Evolutionary conservation across 2,797 vertebrate species (phyloP).

Genomic region (Coilia nasus): DNA sequence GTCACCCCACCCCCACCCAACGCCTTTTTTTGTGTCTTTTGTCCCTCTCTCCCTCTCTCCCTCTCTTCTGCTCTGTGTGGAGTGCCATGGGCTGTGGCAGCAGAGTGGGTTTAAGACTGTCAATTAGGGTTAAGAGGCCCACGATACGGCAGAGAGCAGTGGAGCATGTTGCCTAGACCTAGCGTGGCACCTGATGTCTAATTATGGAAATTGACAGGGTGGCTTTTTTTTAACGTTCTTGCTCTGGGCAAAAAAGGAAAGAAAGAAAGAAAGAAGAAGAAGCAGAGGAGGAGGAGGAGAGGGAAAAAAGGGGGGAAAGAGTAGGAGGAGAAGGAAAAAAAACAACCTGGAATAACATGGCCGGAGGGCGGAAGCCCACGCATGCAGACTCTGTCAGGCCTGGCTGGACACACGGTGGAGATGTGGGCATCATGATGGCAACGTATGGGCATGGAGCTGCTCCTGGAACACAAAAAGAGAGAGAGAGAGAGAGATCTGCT

Average conservation of each 20-base stretch:
- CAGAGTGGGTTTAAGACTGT: constrained; percentile 65
- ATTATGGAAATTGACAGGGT: constrained; percentile 71
- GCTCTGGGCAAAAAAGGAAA: constrained; percentile 48
- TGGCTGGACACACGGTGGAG: constrained; percentile 29
- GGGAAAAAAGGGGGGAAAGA: constrained; percentile 53
- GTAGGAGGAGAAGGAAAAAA: constrained; percentile 44
- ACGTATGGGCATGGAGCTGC: not conserved
- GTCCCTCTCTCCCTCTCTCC: constrained; percentile 19
- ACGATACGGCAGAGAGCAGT: constrained; percentile 60
- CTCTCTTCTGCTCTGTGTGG: not conserved
- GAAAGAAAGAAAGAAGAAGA: constrained; percentile 50
- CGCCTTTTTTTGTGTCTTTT: too few relatives aligned
- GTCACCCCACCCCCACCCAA: too few relatives aligned
- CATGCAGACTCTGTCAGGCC: constrained; percentile 60
- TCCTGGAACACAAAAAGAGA: not conserved
- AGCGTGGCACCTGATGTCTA: constrained; percentile 65
- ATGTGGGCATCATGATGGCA: not conserved
- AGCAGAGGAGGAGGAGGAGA: not conserved
- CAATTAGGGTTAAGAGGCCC: constrained; percentile 74
- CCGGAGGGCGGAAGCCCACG: constrained; percentile 38
- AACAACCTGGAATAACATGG: not conserved
- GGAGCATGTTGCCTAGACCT: constrained; percentile 49
- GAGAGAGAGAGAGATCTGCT: not conserved
- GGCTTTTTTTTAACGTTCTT: constrained; percentile 64
- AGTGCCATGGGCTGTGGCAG: constrained; percentile 44